Evolutionary conservation across 1,140 invertebrate genomes (phyloP).

Genomic region (Aphis craccivora): DNA sequence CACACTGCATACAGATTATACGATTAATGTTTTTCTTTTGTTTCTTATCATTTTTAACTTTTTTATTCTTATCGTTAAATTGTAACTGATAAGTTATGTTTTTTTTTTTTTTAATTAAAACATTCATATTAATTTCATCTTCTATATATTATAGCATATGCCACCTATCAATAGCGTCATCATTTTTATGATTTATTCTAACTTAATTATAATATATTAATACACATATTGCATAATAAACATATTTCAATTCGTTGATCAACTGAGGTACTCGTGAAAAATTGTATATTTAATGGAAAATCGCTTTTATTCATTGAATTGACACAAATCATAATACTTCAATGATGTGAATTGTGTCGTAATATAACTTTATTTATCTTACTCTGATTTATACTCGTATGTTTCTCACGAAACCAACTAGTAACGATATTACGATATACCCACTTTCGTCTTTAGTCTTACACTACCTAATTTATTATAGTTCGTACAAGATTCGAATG

Average conservation of each 20-base stretch:
- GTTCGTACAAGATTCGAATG: neutral
- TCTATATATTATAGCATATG: neutral
- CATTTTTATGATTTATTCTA: neutral
- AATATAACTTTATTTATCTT: neutral
- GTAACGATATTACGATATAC: too few relatives aligned
- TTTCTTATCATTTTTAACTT: neutral
- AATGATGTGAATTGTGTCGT: neutral
- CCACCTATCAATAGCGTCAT: neutral
- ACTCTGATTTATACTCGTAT: neutral
- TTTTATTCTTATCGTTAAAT: neutral
- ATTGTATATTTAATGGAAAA: neutral
- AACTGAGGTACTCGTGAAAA: neutral
- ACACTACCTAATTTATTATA: neutral
- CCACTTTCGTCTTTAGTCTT: too few relatives aligned
- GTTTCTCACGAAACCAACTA: neutral
- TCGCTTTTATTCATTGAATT: neutral
- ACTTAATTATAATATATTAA: neutral
- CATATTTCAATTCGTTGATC: neutral
- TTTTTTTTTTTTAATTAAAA: slow-evolving; percentile 1
- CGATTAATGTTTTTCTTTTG: neutral
- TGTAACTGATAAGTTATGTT: neutral
- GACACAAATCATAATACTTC: neutral
- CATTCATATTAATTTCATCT: neutral
- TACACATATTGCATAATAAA: neutral
- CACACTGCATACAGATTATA: neutral